Evolutionary conservation across 2,888 invertebrate genomes (phyloP), one percentile per base, ranked within the genome.

Genomic region (Ferrisia virgata): DNA sequence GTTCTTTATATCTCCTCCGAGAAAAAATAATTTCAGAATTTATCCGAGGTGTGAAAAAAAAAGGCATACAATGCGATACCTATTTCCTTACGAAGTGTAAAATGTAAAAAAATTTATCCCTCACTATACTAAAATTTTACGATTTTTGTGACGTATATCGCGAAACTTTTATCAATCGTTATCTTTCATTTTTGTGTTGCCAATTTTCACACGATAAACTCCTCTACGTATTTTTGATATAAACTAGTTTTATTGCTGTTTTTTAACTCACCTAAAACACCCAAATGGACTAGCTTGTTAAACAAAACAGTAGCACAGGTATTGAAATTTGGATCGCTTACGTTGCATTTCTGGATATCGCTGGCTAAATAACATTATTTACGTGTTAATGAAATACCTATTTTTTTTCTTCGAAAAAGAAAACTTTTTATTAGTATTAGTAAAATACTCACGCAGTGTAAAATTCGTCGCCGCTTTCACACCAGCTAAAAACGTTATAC

Each of bases 271-370:
- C 82, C 82, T 28, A 25, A 3, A 31, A 76, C 18, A 18, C 25
- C 72, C 40, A 40, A 28, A 28, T 33, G 36, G 8, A 72, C 47
- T 25, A 82, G 39, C 47, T 76, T 72, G 6, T 72, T 25, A 25
- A 82, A 31, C n/a, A 40, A 72, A 9, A 18, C 18, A 1, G 15
- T 5, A 9, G 72, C 43, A 28, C 82, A 82, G 25, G 18, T 28
- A 31, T 40, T 40, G 25, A 82, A 82, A 82, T 76, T 69, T n/a
- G 82, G 8, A 31, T 39, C 43, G n/a, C 43, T 82, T 1, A 43
- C n/a, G 31, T 72, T 72, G 28, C 82, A 82, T 82, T 82, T 82
- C 11, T 39, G 39, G 13, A 25, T 22, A 40, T 31, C 82, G n/a
- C 9, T 5, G 15, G 82, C 82, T 82, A 31, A 31, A 39, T 76